These are phyloP conservation scores for Babylonia areolata DNA, from an alignment of 1,140 invertebrate genomes.

Conservation along the genomic window DNA sequence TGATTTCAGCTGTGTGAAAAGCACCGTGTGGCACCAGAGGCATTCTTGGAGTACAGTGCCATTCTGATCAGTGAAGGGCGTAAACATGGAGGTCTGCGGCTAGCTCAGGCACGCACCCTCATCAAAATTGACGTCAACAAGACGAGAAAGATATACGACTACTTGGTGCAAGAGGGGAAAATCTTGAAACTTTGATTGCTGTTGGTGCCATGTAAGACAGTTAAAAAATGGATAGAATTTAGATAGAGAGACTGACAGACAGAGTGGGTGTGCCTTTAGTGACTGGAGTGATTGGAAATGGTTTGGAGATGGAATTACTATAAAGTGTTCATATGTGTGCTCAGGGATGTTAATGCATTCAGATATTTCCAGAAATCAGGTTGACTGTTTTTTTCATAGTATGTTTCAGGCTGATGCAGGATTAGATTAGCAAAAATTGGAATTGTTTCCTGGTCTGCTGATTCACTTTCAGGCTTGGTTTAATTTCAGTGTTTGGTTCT, in stretches of 20 bases:
- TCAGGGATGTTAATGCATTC: not conserved
- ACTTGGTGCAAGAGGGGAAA: conserved; percentile 84
- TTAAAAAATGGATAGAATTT: not conserved
- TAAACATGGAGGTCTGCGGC: conserved; percentile 78
- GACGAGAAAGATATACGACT: conserved; percentile 92
- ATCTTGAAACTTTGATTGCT: conserved; percentile 75
- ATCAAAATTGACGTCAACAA: conserved; percentile 97
- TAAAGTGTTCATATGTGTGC: not conserved
- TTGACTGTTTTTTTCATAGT: too few relatives aligned
- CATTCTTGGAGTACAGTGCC: conserved; percentile 86
- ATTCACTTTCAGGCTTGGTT: too few relatives aligned
- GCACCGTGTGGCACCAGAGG: conserved; percentile 84
- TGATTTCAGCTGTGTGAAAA: conserved; percentile 82
- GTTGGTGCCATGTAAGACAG: too few relatives aligned
- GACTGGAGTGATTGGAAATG: not conserved
- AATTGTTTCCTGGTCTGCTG: too few relatives aligned
- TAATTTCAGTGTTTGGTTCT: too few relatives aligned
- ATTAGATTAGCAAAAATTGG: too few relatives aligned
- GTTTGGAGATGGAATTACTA: not conserved
- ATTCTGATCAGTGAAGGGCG: conserved; percentile 85
- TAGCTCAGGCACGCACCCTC: conserved; percentile 87
- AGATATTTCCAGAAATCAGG: too few relatives aligned
- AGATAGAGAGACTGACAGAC: not conserved
- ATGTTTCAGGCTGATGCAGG: too few relatives aligned
- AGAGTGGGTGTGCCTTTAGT: not conserved